Base-by-base conservation (phyloP, 2,113 vertebrate species). In the Mormyrus iriodes region DNA sequence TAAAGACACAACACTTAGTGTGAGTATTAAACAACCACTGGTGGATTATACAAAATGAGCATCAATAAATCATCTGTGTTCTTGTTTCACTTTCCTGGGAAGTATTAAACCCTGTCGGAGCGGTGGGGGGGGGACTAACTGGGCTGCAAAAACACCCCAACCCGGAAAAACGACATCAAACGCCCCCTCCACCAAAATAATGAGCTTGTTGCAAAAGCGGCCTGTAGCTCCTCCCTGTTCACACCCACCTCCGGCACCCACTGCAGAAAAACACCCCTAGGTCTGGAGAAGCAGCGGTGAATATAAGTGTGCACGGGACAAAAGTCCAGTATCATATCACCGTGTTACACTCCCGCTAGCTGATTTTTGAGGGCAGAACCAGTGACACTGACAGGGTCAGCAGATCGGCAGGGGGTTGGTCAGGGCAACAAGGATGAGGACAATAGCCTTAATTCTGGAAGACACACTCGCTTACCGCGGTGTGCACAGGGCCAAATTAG, bases 201-300 rank as follows among this genome's bases (percentile, higher is more conserved):
- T n/a, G n/a, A n/a, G n/a, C 91, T 21, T 86, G 88, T 86, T 79
- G 86, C 86, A 91, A 89, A 88, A 44, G 48, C 10, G 2, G 27
- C 69, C 69, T 13, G 9, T 1, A 13, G 1, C 17, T 13, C 35
- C n/a, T 10, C 69, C n/a, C n/a, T 3, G 27, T 19, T 17, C 12
- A 19, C 7, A 17, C 52, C 52, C 3, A 13, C 52, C 52, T 53
- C 52, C 52, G 17, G 52, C 1, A 2, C 52, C 52, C 17, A 53
- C 52, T 1, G 52, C 52, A 53, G 51, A 53, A 15, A 53, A 3
- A 15, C 51, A 53, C 9, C 51, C 9, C 9, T 8, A 5, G 51
- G 1, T 53, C n/a, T n/a, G n/a, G n/a, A n/a, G n/a, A n/a, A n/a
- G n/a, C n/a, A n/a, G n/a, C n/a, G n/a, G n/a, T n/a, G n/a, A n/a